Evolutionary conservation across 2,888 invertebrate species (phyloP), one percentile per base, ranked within the genome.

Genomic region (Spatulosminthurus flaviceps): DNA sequence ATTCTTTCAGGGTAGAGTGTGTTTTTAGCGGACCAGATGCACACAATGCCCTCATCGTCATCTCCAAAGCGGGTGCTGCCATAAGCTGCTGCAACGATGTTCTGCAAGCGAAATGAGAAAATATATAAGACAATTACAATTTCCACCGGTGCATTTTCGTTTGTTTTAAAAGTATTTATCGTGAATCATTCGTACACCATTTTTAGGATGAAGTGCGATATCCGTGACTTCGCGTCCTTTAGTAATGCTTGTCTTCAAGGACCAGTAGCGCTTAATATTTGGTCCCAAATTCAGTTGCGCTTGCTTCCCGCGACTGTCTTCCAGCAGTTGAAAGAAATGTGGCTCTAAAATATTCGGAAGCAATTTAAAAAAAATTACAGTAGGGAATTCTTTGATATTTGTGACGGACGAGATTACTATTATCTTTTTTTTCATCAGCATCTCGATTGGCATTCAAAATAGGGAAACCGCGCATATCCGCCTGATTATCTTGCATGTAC

Each of bases 21-120:
- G 87, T 94, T 95, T 87, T 95, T 89, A 0, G 92, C 84, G 66
- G 83, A 93, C 95, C 95, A 95, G 79, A 94, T 87, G 84, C 92
- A 90, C 0, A 95, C 90, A 51, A 92, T 86, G 0, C 95, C 95
- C 0, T 87, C 87, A n/a, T 88, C 88, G 0, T 88, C 87, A 34
- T 91, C 90, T 0, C 89, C 88, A 86, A 90, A 91, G 42, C 89
- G 90, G 83, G 90, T 92, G 85, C 92, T 90, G 0, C 93, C 94
- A 86, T 95, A 93, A 16, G 91, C 93, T 0, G 92, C 93, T 0
- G 94, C 94, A 60, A 95, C 86, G 9, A 95, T 90, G 84, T 93
- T 92, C 13, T 89, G 70, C 0, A n/a, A n/a, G n/a, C n/a, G n/a
- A n/a, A n/a, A n/a, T n/a, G n/a, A n/a, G n/a, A n/a, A n/a, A n/a